Evolutionary conservation across 2,888 invertebrate genomes (phyloP).

Genomic region (Pandemis heparana): DNA sequence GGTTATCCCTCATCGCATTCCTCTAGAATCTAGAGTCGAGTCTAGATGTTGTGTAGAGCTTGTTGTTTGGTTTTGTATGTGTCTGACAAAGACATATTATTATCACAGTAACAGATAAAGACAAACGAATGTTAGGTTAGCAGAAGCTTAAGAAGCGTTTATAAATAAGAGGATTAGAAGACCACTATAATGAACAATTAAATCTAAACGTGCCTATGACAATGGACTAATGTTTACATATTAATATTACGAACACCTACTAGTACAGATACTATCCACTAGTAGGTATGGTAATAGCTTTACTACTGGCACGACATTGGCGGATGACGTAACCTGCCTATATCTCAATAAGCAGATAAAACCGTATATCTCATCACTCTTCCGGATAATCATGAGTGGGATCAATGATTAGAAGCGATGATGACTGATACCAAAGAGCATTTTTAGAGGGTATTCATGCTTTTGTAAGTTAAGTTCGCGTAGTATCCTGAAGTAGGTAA

Average conservation of each 20-base stretch:
- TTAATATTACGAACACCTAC: not conserved
- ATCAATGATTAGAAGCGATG: conserved; percentile 5
- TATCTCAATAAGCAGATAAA: not conserved
- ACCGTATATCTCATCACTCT: conserved; percentile 3
- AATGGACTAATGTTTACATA: conserved; percentile 4
- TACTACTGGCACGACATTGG: not conserved
- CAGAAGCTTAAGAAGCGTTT: too few species aligned
- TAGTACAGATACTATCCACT: not conserved
- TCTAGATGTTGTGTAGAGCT: too few species aligned
- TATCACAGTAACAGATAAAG: too few species aligned
- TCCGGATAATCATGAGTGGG: conserved; percentile 12
- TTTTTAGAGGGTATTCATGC: not conserved
- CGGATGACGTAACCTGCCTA: not conserved
- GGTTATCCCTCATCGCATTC: too few species aligned
- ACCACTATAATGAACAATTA: not conserved
- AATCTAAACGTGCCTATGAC: conserved; percentile 2
- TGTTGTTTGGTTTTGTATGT: too few species aligned
- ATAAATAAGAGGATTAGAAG: not conserved
- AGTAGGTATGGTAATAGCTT: not conserved
- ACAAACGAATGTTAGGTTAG: too few species aligned
- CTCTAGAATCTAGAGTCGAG: too few species aligned
- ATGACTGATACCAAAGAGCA: not conserved
- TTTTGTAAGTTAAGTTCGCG: not conserved
- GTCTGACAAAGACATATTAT: too few species aligned
- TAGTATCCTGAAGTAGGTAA: not conserved